A percentile compares a stretch with the other conserved stretches of the same genome.
Evolutionary conservation across 2,113 vertebrate species (phyloP).

Genomic region (Polypterus bichir): DNA sequence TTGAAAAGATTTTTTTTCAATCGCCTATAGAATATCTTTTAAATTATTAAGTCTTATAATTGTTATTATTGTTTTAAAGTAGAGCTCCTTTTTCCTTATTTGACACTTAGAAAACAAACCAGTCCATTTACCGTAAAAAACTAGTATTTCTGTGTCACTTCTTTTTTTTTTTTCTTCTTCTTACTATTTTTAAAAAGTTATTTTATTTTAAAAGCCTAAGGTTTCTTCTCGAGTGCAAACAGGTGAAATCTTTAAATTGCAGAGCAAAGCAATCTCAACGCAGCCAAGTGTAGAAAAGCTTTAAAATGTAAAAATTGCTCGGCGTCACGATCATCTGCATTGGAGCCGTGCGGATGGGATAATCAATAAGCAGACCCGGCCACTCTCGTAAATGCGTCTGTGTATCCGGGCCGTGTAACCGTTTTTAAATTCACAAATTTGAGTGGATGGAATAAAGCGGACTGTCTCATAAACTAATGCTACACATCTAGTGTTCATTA

Average conservation of each 20-base stretch:
- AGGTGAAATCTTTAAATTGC: not conserved
- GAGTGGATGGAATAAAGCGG: conserved; percentile 27
- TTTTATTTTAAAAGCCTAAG: too few relatives aligned
- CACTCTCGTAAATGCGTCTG: conserved; percentile 15
- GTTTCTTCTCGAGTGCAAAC: too few relatives aligned
- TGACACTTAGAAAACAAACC: too few relatives aligned
- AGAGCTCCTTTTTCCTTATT: too few relatives aligned
- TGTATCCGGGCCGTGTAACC: conserved; percentile 16
- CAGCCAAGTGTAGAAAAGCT: not conserved
- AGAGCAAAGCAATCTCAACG: conserved; percentile 2
- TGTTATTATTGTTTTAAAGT: too few relatives aligned
- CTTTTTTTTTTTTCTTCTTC: too few relatives aligned
- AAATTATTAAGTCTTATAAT: too few relatives aligned
- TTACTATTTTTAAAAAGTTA: too few relatives aligned
- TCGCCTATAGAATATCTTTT: too few relatives aligned
- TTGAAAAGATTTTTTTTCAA: too few relatives aligned
- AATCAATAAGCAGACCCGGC: conserved; percentile 31
- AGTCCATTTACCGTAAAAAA: too few relatives aligned
- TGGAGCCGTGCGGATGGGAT: conserved; percentile 13
- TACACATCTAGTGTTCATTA: conserved; percentile 35
- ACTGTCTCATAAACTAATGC: conserved; percentile 42
- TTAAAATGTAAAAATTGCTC: conserved; percentile 8
- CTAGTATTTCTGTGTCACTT: too few relatives aligned
- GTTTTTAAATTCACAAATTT: conserved; percentile 25
- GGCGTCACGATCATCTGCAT: conserved; percentile 7